A percentile compares a stretch with the other conserved stretches of the same genome.
Conservation (phyloP, 2,113 vertebrate species). For the Porphyrio hochstetteri region DNA sequence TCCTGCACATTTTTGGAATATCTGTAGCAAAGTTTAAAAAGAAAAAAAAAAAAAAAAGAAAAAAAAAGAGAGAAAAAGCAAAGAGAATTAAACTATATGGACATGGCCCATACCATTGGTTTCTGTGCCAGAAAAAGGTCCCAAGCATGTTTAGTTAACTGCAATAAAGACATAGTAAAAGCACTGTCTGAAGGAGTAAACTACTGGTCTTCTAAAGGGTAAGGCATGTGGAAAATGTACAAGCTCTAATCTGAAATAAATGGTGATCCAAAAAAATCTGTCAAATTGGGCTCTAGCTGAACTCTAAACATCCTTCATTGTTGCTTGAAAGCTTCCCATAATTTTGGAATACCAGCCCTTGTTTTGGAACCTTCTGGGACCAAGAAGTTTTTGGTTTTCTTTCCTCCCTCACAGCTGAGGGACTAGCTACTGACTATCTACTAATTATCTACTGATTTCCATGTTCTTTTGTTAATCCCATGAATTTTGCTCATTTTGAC, state of each 20-base stretch:
- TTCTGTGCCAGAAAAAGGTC: not conserved
- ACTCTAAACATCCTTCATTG: not conserved
- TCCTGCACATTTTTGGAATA: not conserved
- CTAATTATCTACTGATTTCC: not conserved
- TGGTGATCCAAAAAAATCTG: not conserved
- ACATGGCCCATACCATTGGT: not conserved
- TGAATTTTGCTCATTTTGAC: not conserved
- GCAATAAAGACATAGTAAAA: not conserved
- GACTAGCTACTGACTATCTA: too few species aligned
- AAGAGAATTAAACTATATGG: not conserved
- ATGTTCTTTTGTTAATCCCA: not conserved
- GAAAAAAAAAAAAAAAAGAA: not conserved
- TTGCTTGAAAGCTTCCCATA: not conserved
- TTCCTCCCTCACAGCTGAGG: too few species aligned
- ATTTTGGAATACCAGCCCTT: rapidly evolving
- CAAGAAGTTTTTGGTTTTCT: too few species aligned
- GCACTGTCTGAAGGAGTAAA: not conserved
- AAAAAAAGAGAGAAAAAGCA: not conserved
- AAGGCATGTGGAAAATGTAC: not conserved
- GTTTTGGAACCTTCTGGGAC: not conserved
- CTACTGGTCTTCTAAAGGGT: not conserved
- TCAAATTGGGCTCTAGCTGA: not conserved
- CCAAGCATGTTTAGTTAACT: not conserved
- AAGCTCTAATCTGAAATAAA: not conserved
- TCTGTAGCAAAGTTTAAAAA: not conserved